phyloP scores from a whole-genome alignment of 2,113 vertebrate genomes.

The Ramphastos sulfuratus region DNA sequence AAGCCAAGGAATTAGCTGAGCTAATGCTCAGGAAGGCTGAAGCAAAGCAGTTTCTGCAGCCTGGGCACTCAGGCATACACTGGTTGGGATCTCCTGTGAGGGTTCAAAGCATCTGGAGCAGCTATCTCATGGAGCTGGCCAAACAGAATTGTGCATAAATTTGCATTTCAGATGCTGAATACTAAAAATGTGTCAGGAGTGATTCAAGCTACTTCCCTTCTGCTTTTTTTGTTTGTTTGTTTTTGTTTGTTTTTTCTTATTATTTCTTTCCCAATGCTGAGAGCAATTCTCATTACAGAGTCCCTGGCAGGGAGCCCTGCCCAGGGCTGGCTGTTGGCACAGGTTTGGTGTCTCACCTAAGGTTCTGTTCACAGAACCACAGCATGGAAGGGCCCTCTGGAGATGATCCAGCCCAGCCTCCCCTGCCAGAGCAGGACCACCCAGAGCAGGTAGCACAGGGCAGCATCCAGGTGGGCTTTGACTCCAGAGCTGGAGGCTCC shows the following conservation, averaged over 20 bases:
- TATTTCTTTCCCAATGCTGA: neutral
- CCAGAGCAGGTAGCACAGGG: no score
- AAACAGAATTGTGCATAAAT: conserved; percentile 52
- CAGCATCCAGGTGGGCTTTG: no score
- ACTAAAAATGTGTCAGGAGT: conserved; percentile 13
- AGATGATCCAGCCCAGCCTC: no score
- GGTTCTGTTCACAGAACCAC: conserved; percentile 1
- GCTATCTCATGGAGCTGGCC: conserved; percentile 2
- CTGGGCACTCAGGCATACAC: neutral
- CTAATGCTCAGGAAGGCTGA: conserved; percentile 29
- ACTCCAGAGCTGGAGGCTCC: no score
- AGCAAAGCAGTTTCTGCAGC: conserved; percentile 30
- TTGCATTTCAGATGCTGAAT: conserved; percentile 45
- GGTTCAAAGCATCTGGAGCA: conserved; percentile 27
- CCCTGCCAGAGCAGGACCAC: no score
- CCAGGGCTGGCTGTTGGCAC: neutral
- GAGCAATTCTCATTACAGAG: conserved; percentile 26
- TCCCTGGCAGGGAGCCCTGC: conserved; percentile 28
- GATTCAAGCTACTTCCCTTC: neutral
- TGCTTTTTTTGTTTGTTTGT: no score
- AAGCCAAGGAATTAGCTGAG: conserved; percentile 46
- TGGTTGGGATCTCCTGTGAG: conserved; percentile 28
- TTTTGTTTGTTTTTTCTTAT: neutral
- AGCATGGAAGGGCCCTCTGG: no score
- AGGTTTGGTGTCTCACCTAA: neutral